phyloP scores from a whole-genome alignment of 2,888 invertebrate genomes.

The Choristoneura rosaceana region DNA sequence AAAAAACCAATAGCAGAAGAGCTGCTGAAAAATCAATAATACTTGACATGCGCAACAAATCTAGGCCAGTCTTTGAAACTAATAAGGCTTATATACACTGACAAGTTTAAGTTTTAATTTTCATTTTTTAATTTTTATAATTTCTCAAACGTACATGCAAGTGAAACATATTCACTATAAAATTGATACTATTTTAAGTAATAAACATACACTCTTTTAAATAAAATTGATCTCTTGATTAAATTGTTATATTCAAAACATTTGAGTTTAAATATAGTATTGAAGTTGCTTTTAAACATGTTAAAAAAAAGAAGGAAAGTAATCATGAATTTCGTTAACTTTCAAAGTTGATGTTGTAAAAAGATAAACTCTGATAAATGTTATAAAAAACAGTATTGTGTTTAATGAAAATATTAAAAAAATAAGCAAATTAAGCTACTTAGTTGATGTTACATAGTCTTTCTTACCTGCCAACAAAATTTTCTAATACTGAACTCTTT shows the following conservation, averaged over 20 bases:
- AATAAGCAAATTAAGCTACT: background rate
- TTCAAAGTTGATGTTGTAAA: background rate
- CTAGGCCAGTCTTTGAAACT: constrained; percentile 65
- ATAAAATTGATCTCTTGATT: background rate
- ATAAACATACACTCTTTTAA: background rate
- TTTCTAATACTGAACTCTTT: constrained; percentile 99
- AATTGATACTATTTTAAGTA: background rate
- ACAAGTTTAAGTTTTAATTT: constrained; percentile 15
- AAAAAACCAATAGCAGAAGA: constrained; percentile 56
- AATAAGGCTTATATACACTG: constrained; percentile 45
- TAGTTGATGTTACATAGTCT: constrained; percentile 58
- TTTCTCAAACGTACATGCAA: background rate
- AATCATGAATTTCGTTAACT: background rate
- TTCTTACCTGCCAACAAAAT: constrained; percentile 99
- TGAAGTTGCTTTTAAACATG: background rate
- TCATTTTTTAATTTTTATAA: background rate
- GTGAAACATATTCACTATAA: background rate
- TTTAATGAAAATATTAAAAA: background rate
- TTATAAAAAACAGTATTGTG: background rate
- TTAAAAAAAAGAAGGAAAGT: background rate
- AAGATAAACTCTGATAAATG: background rate
- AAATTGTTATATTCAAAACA: no score
- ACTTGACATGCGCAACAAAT: constrained; percentile 80
- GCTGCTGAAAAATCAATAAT: constrained; percentile 73
- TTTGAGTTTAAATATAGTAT: background rate